Evolutionary conservation across 2,888 invertebrate genomes (phyloP), one percentile per base, ranked within the genome.

Genomic region (Napeogenes sylphis): DNA sequence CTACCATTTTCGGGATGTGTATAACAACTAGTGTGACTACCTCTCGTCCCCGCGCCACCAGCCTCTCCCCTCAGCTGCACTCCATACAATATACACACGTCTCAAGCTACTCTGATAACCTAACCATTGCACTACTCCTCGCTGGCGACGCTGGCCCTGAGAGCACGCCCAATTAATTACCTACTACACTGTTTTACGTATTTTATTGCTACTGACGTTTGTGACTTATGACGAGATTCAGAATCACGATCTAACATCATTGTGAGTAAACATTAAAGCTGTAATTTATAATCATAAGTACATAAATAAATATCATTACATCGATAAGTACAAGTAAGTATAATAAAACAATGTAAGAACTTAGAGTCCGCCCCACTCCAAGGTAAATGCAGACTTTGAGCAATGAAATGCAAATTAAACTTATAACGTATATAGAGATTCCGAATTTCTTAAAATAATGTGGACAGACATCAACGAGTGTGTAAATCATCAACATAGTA

Each of bases 191-290:
- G 85, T 75, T 82, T 80, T 81, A 84, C 81, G 79, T 82, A 81
- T 82, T 82, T 70, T 86, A 89, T 88, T 87, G 87, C 90, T 90
- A 89, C 89, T 87, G 85, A 87, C 85, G 75, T 85, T 90, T 90
- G 90, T 90, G 90, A 90, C 90, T 88, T 89, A 89, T 87, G 87
- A 90, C 90, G 89, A 90, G 90, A 90, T 90, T 90, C 90, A 85
- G 87, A 90, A 90, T 89, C 90, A 90, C 90, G 90, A 87, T 84
- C 89, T 90, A 90, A 89, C 82, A 87, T 87, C 87, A 86, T 86
- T 88, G 88, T 88, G 90, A 87, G 87, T 87, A 86, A 87, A 88
- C 85, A 90, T 90, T 90, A 90, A 90, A 90, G 90, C 90, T 90
- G 90, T 85, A 88, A 87, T 87, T 87, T 87, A 88, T 86, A 83